Base-by-base conservation (phyloP, 2,888 invertebrate genomes). In the Drosophila mayaguana region DNA sequence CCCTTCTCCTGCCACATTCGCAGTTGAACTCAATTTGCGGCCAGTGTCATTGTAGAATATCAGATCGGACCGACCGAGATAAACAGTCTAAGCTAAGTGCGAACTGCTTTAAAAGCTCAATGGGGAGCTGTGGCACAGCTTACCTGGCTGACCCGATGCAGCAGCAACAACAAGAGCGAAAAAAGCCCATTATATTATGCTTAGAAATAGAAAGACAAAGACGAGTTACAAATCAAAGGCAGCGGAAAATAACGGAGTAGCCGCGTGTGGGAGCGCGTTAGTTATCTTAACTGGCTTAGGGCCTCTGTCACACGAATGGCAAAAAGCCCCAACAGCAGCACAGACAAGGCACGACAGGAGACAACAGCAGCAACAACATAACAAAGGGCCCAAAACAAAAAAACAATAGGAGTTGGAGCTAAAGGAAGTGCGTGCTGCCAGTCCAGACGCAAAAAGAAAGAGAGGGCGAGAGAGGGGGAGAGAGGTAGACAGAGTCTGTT, bases 241-340 rank as follows among this genome's bases (percentile, higher is more conserved):
- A 36, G 43, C 18, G 25, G 25, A 20, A 32, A 22, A 14, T 12
- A n/a, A 18, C 12, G 5, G 16, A 28, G 42, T 5, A 32, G 7
- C 32, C 22, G 36, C 45, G 36, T 18, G 7, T 14, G 43, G 42
- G 8, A 2, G 45, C 57, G 34, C 32, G 40, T 40, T 16, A 28
- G 36, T 56, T 46, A 67, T 64, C 77, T 78, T 60, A 76, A 68
- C 80, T 72, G 72, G 77, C 72, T 80, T 76, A 78, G 43, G 50
- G 55, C 56, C 50, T 45, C 64, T 76, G 77, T 80, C 80, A 80
- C 55, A 63, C 54, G 46, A 46, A 22, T 50, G 38, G 11, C n/a
- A 32, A 60, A 69, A 60, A 18, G 55, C 12, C 46, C 18, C 54
- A 32, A 25, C 18, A 34, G 63, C 32, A 16, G 25, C 42, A 40